Evolutionary conservation across 2,113 vertebrate species (phyloP), one percentile per base, ranked within the genome.

Genomic region (Picathartes gymnocephalus): DNA sequence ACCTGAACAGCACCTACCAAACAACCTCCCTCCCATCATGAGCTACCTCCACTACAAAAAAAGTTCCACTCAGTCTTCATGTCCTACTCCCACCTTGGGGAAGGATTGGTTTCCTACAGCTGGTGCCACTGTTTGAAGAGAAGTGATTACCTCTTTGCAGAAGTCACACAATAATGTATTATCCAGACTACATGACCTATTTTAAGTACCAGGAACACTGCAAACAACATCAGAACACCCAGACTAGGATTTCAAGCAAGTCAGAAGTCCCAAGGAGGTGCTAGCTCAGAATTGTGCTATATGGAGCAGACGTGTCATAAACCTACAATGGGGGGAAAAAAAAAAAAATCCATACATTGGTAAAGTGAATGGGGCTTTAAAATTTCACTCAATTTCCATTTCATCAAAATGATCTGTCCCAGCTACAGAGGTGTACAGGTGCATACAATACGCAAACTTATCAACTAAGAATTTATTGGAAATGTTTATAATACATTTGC

Each of bases 21-120:
- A 57, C 54, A 56, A 54, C 7, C 14, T 21, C 10, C 17, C n/a
- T 27, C 33, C 8, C 22, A 25, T 16, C 30, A 35, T 0, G 0
- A 74, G 42, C 53, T 51, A 65, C 23, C 2, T 27, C 6, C 50
- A 42, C 23, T 7, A 39, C 10, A 10, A 19, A 69, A 47, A 72
- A 53, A 57, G 9, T n/a, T 40, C 27, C 40, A 28, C 8, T 33
- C 30, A 27, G 31, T 31, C 8, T 17, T 42, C 39, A 35, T 45
- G 56, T 90, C 35, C 23, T 17, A 23, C 1, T 2, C 18, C 5
- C 18, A 39, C 20, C 39, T 14, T 33, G 13, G 20, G 8, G 50
- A 87, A 69, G 54, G 47, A 76, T 1, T 4, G 1, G 11, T 69
- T 84, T 71, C 53, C 23, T 25, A 37, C 27, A 44, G 19, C 25